Evolutionary conservation across 2,113 vertebrate genomes (phyloP), one percentile per base, ranked within the genome.

Genomic region (Mystacornis crossleyi): DNA sequence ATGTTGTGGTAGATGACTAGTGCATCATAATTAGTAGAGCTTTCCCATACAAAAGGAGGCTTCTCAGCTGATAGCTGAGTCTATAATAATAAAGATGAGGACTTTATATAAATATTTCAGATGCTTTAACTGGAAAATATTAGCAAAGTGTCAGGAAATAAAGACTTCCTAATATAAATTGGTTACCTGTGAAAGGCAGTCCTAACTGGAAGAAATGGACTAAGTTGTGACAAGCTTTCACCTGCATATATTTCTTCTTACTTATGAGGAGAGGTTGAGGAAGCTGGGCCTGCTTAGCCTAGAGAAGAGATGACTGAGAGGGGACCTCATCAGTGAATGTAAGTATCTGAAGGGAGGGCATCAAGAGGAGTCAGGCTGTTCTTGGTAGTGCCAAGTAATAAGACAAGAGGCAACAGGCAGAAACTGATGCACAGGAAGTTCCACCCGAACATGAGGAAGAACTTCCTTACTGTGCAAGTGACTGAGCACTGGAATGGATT

Each of bases 241-340:
- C 12, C 8, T 47, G 45, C 7, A 45, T 38, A 4, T n/a, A 45
- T 67, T 60, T 89, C 51, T 11, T 53, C 24, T 53, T 67, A 31
- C 15, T 53, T 21, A 40, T 40, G 38, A 74, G 45, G n/a, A 47
- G 24, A 53, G 24, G 14, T 21, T 82, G 45, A 69, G 34, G 47
- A 38, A 61, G 14, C n/a, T 61, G 54, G 61, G 36, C 54, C 20
- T 54, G n/a, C 31, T 54, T 21, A 69, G n/a, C n/a, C 53, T 61
- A 6, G 17, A 51, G 40, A 53, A 45, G 53, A 38, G 18, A n/a
- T 0, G 0, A 47, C 28, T 15, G 29, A 74, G 42, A 72, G 20
- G 29, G 20, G 14, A 13, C 12, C 5, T 34, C 20, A 23, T 10
- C 34, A 31, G 34, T 11, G 14, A 13, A 40, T 67, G 2, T 25